Conservation (phyloP, 2,888 invertebrate genomes). For the Antheraea yamamai region DNA sequence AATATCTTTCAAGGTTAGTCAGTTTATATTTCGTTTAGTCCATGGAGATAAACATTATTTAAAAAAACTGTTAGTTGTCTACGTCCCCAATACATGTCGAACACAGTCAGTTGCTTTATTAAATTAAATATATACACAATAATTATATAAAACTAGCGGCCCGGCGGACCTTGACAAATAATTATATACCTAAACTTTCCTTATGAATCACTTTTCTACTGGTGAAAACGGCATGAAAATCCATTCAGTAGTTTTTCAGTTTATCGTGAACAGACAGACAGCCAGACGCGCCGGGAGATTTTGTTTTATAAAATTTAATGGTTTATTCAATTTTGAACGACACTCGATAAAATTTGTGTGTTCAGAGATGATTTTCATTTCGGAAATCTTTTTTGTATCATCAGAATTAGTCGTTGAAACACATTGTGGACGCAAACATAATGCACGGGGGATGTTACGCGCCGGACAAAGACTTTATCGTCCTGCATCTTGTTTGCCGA, state of each 20-base stretch:
- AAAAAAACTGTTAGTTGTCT: too few relatives aligned
- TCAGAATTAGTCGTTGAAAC: neutral
- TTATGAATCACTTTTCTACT: too few relatives aligned
- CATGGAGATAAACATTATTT: too few relatives aligned
- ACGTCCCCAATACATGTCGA: neutral
- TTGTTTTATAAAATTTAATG: too few relatives aligned
- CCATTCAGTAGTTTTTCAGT: too few relatives aligned
- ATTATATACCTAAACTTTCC: too few relatives aligned
- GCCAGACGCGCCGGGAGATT: too few relatives aligned
- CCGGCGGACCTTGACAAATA: too few relatives aligned
- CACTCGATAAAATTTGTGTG: neutral
- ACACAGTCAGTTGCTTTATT: neutral
- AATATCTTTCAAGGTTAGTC: too few relatives aligned
- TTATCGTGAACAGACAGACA: too few relatives aligned
- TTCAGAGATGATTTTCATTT: neutral
- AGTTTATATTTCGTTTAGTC: too few relatives aligned
- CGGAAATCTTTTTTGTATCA: neutral
- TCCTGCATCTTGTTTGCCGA: conserved; percentile 27
- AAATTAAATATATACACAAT: neutral
- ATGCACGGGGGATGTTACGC: neutral
- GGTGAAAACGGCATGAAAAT: too few relatives aligned
- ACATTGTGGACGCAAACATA: neutral
- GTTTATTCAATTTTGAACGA: neutral
- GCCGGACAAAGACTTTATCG: conserved; percentile 22
- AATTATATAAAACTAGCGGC: neutral